phyloP scores from a whole-genome alignment of 2,113 vertebrate genomes.

The Sander lucioperca region DNA sequence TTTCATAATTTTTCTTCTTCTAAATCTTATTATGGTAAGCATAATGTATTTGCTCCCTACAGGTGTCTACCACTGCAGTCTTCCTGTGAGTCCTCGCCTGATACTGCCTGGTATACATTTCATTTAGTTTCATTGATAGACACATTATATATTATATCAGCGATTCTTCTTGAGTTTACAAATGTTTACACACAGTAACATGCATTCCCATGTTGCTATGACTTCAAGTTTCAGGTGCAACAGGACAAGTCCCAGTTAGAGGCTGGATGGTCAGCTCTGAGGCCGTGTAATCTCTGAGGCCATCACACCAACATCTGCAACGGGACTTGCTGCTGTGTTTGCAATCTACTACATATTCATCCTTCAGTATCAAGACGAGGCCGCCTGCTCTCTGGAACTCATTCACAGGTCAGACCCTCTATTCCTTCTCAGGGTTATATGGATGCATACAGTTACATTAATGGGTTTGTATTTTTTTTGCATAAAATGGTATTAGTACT shows the following conservation, averaged over 20 bases:
- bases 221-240: slow-evolving; percentile 1
- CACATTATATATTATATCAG: not conserved
- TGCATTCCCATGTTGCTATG: not conserved
- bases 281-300: too few species aligned
- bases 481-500: not conserved
- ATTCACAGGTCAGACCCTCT: not conserved
- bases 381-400: not conserved
- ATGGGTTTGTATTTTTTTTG: not conserved
- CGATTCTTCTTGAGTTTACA: not conserved
- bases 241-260: not conserved
- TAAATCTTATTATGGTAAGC: not conserved
- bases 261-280: too few species aligned
- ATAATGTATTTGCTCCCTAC: not conserved
- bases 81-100: not conserved
- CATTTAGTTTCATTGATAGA: not conserved
- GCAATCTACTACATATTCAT: not conserved
- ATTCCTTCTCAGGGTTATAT: not conserved
- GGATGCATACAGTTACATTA: not conserved
- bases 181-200: not conserved
- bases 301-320: not conserved
- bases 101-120: not conserved
- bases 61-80: not conserved
- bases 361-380: slow-evolving; percentile 1
- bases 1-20: not conserved
- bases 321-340: slow-evolving; percentile 10